phyloP scores from a whole-genome alignment of 2,888 invertebrate species.

The Dugesia japonica region DNA sequence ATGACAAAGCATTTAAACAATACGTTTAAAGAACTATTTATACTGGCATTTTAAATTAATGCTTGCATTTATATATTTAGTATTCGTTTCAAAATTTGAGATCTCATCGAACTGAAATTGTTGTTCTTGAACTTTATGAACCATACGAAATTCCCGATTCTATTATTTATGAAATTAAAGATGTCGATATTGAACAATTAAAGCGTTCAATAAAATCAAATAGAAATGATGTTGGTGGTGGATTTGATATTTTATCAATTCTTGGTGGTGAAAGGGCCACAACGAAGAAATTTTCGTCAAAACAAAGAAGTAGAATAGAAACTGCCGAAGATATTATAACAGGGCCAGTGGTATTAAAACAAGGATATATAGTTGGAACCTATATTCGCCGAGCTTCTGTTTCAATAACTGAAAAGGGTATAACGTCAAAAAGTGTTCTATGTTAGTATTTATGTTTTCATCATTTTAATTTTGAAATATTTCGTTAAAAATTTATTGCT shows the following conservation, averaged over 20 bases:
- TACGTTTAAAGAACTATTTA: no score
- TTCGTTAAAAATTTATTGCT: no score
- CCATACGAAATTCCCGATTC: conserved; percentile 52
- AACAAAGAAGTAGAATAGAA: conserved; percentile 45
- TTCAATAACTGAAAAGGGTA: conserved; percentile 77
- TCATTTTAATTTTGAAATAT: no score
- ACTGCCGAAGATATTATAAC: conserved; percentile 36
- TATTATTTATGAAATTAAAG: conserved; percentile 16
- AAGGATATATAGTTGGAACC: conserved; percentile 71
- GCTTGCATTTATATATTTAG: no score
- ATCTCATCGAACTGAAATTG: conserved; percentile 73
- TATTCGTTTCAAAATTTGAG: conserved; percentile 85
- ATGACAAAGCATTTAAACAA: no score
- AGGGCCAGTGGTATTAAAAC: conserved; percentile 57
- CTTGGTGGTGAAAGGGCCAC: conserved; percentile 46
- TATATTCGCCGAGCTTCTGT: conserved; percentile 63
- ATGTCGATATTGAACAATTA: background rate
- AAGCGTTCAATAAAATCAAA: conserved; percentile 30
- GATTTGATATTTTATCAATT: background rate
- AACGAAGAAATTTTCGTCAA: conserved; percentile 61
- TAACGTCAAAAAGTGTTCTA: conserved; percentile 68
- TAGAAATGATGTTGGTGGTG: conserved; percentile 25
- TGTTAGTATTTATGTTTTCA: conserved; percentile 51
- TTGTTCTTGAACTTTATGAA: conserved; percentile 79
- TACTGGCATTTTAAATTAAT: no score